phyloP scores from a whole-genome alignment of 2,888 invertebrate species.

The Heliconius erato region DNA sequence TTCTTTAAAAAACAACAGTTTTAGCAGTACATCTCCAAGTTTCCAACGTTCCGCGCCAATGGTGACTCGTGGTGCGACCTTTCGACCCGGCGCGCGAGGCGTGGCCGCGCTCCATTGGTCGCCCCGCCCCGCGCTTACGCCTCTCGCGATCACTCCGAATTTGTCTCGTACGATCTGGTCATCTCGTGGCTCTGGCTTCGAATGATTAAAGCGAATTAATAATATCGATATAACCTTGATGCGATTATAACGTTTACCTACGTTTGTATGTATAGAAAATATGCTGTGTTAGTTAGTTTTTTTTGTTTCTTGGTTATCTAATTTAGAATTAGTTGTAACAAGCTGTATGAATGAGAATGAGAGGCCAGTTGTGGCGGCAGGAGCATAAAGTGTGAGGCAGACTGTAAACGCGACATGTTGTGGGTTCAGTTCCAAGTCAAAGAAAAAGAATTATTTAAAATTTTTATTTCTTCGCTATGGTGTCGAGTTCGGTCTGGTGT shows the following conservation, averaged over 20 bases:
- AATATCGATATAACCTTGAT: conserved; percentile 44
- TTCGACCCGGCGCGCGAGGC: conserved; percentile 76
- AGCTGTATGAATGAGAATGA: neutral
- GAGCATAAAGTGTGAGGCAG: no score
- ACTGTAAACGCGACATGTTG: no score
- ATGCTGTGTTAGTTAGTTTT: neutral
- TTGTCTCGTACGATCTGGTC: conserved; percentile 51
- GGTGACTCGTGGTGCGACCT: conserved; percentile 72
- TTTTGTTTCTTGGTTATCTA: neutral
- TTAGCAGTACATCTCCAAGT: conserved; percentile 25
- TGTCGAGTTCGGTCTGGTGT: no score
- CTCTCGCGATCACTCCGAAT: conserved; percentile 60
- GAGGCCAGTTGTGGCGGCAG: no score
- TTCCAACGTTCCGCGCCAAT: conserved; percentile 68
- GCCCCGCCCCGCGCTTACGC: conserved; percentile 72
- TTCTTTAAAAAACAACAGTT: neutral
- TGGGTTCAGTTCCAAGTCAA: no score
- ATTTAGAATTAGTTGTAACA: neutral
- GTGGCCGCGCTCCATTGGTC: conserved; percentile 82
- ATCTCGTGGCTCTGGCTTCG: conserved; percentile 44
- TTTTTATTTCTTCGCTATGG: no score
- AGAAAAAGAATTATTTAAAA: no score
- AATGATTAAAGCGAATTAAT: conserved; percentile 51
- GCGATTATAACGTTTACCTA: conserved; percentile 10
- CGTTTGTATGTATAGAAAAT: neutral